Base-by-base conservation (phyloP, 1,140 invertebrate genomes). In the Periplaneta americana region DNA sequence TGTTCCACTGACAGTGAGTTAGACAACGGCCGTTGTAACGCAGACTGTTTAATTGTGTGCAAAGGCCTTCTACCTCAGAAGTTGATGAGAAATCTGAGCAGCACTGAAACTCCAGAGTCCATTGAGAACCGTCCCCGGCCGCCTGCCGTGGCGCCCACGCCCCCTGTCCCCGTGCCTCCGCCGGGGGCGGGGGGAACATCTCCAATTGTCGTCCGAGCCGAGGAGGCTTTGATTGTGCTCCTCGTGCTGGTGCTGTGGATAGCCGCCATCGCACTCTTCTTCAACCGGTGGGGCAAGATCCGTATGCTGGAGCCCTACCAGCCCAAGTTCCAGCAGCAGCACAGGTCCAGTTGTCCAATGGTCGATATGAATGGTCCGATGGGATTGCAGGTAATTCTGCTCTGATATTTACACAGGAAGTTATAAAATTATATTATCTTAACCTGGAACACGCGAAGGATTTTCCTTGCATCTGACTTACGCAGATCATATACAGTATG, bases 241-340 rank as follows among this genome's bases (percentile, higher is more conserved):
- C 89, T 95, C 75, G 94, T 95, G 0, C 87, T 96, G 0, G 86
- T 95, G 5, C 89, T 95, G 2, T 96, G 95, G 95, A 91, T 94
- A 13, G 94, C 92, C 1, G 94, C 94, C 11, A 95, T 96, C 31
- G 92, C 93, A 1, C 88, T 96, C 10, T 95, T 95, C 87, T 95
- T 96, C 89, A 95, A 95, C 88, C 92, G 95, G 78, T 96, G 95
- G 95, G 95, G 95, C 81, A 96, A 96, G 89, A 96, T 96, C 82
- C 91, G 95, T 82, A 95, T 95, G 95, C 87, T 96, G 87, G 94
- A 95, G 85, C 95, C 94, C 8, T 96, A 95, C 87, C 95, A 95
- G 85, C 95, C 94, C 1, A 95, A 95, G 85, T 95, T 94, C 86
- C 93, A 94, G 83, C 93, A 94, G 82, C 91, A 93, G 83, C 91